Base-by-base conservation (phyloP, 2,797 vertebrate genomes). In the Pogoniulus pusillus region DNA sequence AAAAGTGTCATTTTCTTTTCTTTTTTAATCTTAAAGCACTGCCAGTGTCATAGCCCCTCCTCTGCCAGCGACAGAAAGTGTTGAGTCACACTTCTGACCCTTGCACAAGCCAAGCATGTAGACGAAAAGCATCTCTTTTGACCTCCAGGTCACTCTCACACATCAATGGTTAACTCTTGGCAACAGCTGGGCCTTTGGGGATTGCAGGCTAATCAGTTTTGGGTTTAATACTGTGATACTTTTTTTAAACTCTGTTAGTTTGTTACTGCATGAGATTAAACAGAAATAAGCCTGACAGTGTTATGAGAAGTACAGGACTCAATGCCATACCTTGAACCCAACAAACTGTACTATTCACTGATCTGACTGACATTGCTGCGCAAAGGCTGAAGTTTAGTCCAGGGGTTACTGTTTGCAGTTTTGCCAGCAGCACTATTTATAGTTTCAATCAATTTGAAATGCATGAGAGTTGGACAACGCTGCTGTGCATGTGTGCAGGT, bases 371-470 rank as follows among this genome's bases (percentile, higher is more conserved):
- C 76, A 89, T 96, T 82, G 87, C 77, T 73, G 88, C 83, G 76
- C 89, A 91, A 96, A 87, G 93, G 51, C 74, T 92, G 59, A 30
- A 76, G 79, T 87, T 94, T 86, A 85, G 83, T 93, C 87, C 92
- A 95, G 94, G 97, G 94, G 88, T 96, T 96, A 96, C 96, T 91
- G 94, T 92, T 96, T 96, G 95, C 96, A 95, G 82, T 82, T 96
- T 94, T 97, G 93, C 91, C 95, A 96, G 81, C 75, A 85, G 59
- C 69, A 76, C 92, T 95, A 92, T 96, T 94, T 96, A 93, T 91
- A 96, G 82, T 90, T 93, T 91, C 89, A 93, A 88, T 96, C 91
- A 86, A 57, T 93, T 83, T 93, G 73, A 93, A 93, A 91, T 95
- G 73, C 93, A 79, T 90, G 87, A 85, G 86, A 93, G 85, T 83